Evolutionary conservation across 2,888 invertebrate species (phyloP), one percentile per base, ranked within the genome.

Genomic region (Heliconius sara): DNA sequence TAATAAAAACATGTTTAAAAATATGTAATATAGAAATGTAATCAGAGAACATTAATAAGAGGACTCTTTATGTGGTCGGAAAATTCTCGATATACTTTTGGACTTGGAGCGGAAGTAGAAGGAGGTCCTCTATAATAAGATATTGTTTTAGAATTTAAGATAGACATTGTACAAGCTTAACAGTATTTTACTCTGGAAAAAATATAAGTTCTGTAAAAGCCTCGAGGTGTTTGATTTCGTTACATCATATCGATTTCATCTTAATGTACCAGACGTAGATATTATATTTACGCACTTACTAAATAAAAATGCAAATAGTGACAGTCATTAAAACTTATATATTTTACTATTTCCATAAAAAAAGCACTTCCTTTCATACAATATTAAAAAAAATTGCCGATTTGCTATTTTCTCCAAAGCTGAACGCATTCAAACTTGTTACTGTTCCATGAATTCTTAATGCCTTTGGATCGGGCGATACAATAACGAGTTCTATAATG

Each of bases 391-490:
- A 74, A 67, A 52, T 67, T 57, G 19, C 68, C 63, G 3, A 75
- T 30, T 65, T 77, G 60, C 79, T 77, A 74, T 79, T 81, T 79
- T 66, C 79, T 72, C 34, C 25, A 77, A 79, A 81, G 75, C 77
- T 79, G 47, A 60, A 77, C 75, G 71, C 63, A 71, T 79, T 79
- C 79, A 79, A 72, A 77, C 79, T 81, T 75, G 79, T 81, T 81
- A 77, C 79, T 63, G 66, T 70, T 78, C 70, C 68, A 80, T 80
- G 80, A 80, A 78, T 80, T 16, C 68, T 76, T 79, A 77, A 79
- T 77, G 77, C 34, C 57, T 74, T 52, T 16, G 79, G 71, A 79
- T 79, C 77, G 79, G 66, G 77, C 79, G 65, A 79, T 79, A 79
- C 71, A 67, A 79, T 77, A 81, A 75, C 79, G 81, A 81, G 71